These are phyloP conservation scores for Siphlonurus alternatus DNA, from an alignment of 2,888 invertebrate genomes.

Conservation along the genomic window DNA sequence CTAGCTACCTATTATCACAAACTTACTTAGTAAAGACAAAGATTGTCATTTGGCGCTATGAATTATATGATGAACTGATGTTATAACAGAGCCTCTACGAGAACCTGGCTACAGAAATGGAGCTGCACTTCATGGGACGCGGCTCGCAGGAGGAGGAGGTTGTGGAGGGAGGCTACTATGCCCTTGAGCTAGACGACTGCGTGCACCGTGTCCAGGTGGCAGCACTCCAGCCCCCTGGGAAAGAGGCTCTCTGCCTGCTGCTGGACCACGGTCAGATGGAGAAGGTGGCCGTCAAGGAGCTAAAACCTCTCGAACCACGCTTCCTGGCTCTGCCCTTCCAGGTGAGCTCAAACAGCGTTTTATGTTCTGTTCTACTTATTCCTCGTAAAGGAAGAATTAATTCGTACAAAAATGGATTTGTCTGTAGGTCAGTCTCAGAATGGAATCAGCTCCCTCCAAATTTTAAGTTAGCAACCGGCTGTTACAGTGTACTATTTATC, in stretches of 20 bases:
- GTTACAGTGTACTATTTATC: no score
- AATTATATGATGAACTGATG: no score
- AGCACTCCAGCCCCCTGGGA: conserved; percentile 12
- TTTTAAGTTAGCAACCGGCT: no score
- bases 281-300: conserved; percentile 31
- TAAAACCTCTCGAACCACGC: conserved; percentile 42
- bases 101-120: conserved; percentile 26
- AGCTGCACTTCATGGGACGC: conserved; percentile 22
- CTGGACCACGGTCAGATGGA: conserved; percentile 62
- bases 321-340: conserved; percentile 52
- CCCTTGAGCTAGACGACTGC: conserved; percentile 24
- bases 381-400: not conserved
- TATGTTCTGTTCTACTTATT: not conserved
- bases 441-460: not conserved
- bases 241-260: conserved; percentile 41
- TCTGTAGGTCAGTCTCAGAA: not conserved
- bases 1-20: no score
- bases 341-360: conserved; percentile 26
- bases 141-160: conserved; percentile 15
- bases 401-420: not conserved
- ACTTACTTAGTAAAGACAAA: no score
- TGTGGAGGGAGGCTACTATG: conserved; percentile 27
- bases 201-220: conserved; percentile 31
- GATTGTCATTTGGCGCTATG: no score
- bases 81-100: conserved; percentile 24